phyloP scores from a whole-genome alignment of 1,140 invertebrate genomes.

The Bombus superbus region DNA sequence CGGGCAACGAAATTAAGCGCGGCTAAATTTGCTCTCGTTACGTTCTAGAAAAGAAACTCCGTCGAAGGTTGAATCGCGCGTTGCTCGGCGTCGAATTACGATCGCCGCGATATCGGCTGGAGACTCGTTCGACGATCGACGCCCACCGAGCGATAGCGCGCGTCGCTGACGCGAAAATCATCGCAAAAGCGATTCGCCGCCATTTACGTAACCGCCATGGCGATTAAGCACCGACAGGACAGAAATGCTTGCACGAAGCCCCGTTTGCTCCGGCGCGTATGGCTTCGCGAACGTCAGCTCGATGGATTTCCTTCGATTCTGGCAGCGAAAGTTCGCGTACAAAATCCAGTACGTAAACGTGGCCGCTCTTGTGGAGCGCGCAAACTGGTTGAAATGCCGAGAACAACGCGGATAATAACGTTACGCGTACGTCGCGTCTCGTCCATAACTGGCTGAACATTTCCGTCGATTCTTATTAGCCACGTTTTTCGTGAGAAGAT shows the following conservation, averaged over 20 bases:
- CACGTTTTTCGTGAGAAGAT: too few relatives aligned
- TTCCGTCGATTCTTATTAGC: too few relatives aligned
- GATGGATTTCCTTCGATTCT: conserved; percentile 24
- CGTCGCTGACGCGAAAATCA: neutral
- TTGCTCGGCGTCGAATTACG: neutral
- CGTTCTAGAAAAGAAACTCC: neutral
- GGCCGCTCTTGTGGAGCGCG: fast-evolving
- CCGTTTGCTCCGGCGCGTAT: conserved; percentile 62
- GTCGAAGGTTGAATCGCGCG: neutral
- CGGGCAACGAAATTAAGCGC: neutral
- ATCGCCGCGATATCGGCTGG: neutral
- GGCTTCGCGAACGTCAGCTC: conserved; percentile 67
- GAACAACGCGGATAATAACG: too few relatives aligned
- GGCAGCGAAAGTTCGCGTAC: neutral
- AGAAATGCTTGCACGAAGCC: conserved; percentile 74
- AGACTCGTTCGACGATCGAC: conserved; percentile 37
- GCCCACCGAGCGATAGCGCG: conserved; percentile 57
- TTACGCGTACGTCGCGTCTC: too few relatives aligned
- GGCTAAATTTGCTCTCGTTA: too few relatives aligned
- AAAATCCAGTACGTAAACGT: neutral
- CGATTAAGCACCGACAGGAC: conserved; percentile 11
- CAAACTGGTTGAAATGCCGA: neutral
- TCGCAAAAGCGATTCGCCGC: neutral
- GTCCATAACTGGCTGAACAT: too few relatives aligned
- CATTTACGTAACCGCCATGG: conserved; percentile 30